Conservation (phyloP, 2,797 vertebrate genomes). For the Bufotes viridis region DNA sequence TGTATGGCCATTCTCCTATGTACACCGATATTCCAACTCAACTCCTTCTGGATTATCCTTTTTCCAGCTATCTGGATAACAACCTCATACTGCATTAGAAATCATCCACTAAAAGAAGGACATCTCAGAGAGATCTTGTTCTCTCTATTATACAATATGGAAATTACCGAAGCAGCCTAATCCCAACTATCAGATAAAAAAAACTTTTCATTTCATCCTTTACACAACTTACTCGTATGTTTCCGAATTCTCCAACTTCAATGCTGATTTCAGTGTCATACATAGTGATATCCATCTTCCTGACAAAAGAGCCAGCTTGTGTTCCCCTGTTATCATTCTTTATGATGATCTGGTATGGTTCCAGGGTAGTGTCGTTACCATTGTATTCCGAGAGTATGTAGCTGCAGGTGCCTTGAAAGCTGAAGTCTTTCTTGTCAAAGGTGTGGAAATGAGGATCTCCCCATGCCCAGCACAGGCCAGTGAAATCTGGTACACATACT, state of each 20-base stretch:
- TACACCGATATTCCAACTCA: too few species aligned
- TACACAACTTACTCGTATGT: conserved; percentile 71
- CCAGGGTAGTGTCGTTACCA: conserved; percentile 56
- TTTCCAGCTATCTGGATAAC: too few species aligned
- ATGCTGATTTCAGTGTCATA: conserved; percentile 69
- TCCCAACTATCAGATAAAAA: background rate
- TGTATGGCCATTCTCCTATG: too few species aligned
- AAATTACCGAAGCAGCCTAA: too few species aligned
- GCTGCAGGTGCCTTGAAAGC: conserved; percentile 77
- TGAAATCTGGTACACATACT: conserved; percentile 32
- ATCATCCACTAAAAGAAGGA: too few species aligned
- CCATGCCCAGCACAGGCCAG: conserved; percentile 71
- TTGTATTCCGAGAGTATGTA: conserved; percentile 66
- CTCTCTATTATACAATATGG: too few species aligned
- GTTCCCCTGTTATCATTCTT: conserved; percentile 76
- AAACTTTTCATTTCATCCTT: background rate
- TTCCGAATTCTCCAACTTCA: conserved; percentile 70
- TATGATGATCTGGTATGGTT: conserved; percentile 72
- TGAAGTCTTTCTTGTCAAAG: conserved; percentile 71
- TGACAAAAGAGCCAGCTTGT: conserved; percentile 69
- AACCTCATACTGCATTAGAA: too few species aligned
- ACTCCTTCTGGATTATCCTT: too few species aligned
- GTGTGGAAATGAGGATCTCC: conserved; percentile 76
- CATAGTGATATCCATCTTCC: conserved; percentile 69
- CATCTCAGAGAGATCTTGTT: too few species aligned